A percentile compares a stretch with the other conserved stretches of the same genome.
phyloP scores from a whole-genome alignment of 2,797 vertebrate genomes.

The Liasis olivaceus region DNA sequence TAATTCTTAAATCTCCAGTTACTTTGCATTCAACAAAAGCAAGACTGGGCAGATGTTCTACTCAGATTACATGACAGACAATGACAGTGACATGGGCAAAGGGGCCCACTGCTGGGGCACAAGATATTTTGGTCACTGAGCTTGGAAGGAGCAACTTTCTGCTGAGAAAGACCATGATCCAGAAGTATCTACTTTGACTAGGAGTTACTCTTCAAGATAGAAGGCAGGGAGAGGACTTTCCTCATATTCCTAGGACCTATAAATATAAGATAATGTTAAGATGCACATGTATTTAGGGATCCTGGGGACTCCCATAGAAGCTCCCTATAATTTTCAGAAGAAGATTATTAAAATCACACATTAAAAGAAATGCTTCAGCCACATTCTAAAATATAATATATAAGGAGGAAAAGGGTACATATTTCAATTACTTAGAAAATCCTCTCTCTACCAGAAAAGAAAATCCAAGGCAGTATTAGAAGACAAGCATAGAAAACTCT shows the following conservation, averaged over 20 bases:
- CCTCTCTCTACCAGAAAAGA: neutral
- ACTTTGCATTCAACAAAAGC: neutral
- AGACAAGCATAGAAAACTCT: neutral
- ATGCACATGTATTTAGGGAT: neutral
- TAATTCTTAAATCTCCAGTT: neutral
- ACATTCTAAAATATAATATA: neutral
- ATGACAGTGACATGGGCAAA: neutral
- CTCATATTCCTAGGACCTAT: neutral
- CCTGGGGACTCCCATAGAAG: neutral
- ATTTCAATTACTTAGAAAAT: neutral
- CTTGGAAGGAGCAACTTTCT: neutral
- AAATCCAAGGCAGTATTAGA: neutral
- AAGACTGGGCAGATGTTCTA: neutral
- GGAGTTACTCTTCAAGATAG: neutral
- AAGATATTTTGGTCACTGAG: neutral
- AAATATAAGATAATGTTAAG: neutral
- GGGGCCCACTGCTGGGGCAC: neutral
- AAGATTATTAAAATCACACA: neutral
- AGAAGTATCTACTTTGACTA: neutral
- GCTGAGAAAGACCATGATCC: neutral
- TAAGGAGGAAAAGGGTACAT: neutral
- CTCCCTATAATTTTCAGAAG: neutral
- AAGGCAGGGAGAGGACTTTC: neutral
- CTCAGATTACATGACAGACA: neutral
- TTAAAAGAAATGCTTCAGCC: neutral